phyloP scores from a whole-genome alignment of 2,113 vertebrate species.

The Aldabrachelys gigantea region DNA sequence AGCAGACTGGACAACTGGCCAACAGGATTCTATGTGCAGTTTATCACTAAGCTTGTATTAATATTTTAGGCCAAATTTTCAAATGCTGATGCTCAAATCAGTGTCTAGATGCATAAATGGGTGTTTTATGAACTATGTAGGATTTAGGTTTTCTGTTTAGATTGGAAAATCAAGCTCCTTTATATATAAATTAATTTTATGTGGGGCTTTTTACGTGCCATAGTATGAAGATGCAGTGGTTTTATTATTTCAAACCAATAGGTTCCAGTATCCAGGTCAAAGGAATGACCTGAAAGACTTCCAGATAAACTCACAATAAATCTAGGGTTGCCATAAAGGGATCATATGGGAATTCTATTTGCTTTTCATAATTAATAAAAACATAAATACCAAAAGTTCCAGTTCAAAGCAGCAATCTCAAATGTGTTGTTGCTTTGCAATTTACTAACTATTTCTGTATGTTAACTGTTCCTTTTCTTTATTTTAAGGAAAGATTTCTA shows the following conservation, averaged over 20 bases:
- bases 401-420: background rate
- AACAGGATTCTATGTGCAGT: background rate
- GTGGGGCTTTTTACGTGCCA: background rate
- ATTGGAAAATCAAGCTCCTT: background rate
- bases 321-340: background rate
- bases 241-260: background rate
- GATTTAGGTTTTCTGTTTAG: background rate
- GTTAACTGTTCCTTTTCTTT: slow-evolving; percentile 74
- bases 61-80: background rate
- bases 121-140: background rate
- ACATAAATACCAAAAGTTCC: background rate
- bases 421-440: background rate
- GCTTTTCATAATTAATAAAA: background rate
- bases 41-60: background rate
- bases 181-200: background rate
- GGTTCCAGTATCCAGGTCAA: background rate
- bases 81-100: background rate
- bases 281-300: background rate
- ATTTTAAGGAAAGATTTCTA: slow-evolving; percentile 82
- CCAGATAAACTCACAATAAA: background rate
- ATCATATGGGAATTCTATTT: background rate
- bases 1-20: background rate
- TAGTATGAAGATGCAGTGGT: background rate
- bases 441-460: slow-evolving; percentile 36
- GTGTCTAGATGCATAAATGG: background rate